Evolutionary conservation across 2,888 invertebrate genomes (phyloP).

Genomic region (Diaphora mendica): DNA sequence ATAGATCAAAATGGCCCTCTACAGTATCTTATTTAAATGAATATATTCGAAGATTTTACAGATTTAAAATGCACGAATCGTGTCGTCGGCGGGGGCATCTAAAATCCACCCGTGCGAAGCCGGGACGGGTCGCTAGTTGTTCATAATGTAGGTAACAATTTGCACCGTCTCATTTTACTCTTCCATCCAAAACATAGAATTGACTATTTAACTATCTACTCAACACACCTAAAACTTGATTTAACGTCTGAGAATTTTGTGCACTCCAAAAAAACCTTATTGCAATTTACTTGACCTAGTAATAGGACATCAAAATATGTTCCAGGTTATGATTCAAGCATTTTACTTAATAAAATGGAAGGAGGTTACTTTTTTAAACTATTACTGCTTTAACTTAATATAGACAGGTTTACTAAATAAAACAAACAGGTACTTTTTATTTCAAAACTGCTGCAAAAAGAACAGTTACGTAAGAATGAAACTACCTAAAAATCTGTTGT

Average conservation of each 20-base stretch:
- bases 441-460: neutral
- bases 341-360: neutral
- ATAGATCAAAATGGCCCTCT: too few species aligned
- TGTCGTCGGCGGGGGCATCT: too few species aligned
- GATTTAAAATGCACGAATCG: too few species aligned
- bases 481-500: slow-evolving; percentile 25
- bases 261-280: neutral
- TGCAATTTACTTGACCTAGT: too few species aligned
- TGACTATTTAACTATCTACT: neutral
- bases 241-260: neutral
- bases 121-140: too few species aligned
- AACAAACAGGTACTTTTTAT: neutral
- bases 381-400: too few species aligned
- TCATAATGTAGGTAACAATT: too few species aligned
- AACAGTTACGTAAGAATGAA: slow-evolving; percentile 23
- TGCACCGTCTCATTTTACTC: too few species aligned
- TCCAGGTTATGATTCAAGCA: neutral
- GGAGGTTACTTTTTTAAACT: too few species aligned
- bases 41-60: too few species aligned
- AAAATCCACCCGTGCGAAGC: too few species aligned
- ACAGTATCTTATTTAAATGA: too few species aligned
- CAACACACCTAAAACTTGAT: neutral
- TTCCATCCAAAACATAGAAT: neutral
- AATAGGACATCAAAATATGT: neutral
- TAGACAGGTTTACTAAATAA: neutral